phyloP scores from a whole-genome alignment of 2,113 vertebrate species.

The Ellobius talpinus region DNA sequence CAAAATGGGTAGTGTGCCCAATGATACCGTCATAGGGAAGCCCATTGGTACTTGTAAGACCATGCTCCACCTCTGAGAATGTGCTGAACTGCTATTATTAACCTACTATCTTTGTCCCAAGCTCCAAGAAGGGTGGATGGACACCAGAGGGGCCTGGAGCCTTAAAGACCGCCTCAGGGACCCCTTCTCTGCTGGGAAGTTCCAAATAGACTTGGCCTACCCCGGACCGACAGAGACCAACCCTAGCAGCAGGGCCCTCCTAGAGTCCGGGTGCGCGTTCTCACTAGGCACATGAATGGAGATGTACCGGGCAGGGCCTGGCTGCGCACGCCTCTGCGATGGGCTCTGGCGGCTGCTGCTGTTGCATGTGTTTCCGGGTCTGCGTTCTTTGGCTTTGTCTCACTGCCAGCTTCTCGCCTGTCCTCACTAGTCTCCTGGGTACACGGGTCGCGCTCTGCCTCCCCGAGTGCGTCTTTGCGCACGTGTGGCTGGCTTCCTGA shows the following conservation, averaged over 20 bases:
- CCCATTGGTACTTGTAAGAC: slow-evolving; percentile 77
- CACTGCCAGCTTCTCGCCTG: slow-evolving; percentile 62
- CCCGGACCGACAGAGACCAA: background rate
- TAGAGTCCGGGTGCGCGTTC: background rate
- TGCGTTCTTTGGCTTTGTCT: slow-evolving; percentile 72
- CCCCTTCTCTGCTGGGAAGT: slow-evolving; percentile 4
- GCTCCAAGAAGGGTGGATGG: background rate
- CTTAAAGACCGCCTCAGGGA: background rate
- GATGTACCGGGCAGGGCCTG: slow-evolving; percentile 64
- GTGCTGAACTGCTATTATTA: slow-evolving; percentile 75
- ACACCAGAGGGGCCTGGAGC: background rate
- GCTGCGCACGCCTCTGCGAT: slow-evolving; percentile 46
- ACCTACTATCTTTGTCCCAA: slow-evolving; percentile 47
- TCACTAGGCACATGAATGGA: background rate
- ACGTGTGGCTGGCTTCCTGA: background rate
- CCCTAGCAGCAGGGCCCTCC: background rate
- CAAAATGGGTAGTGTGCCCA: slow-evolving; percentile 70
- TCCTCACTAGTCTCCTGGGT: slow-evolving; percentile 65
- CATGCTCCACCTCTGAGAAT: slow-evolving; percentile 70
- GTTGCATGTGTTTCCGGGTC: slow-evolving; percentile 71
- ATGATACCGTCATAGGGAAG: slow-evolving; percentile 69
- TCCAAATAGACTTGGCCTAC: background rate
- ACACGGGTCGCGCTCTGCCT: slow-evolving; percentile 39
- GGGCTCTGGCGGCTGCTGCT: background rate
- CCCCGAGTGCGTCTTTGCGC: slow-evolving; percentile 16